Conservation (phyloP, 2,888 invertebrate genomes). For the Chrysodeixis includens region DNA sequence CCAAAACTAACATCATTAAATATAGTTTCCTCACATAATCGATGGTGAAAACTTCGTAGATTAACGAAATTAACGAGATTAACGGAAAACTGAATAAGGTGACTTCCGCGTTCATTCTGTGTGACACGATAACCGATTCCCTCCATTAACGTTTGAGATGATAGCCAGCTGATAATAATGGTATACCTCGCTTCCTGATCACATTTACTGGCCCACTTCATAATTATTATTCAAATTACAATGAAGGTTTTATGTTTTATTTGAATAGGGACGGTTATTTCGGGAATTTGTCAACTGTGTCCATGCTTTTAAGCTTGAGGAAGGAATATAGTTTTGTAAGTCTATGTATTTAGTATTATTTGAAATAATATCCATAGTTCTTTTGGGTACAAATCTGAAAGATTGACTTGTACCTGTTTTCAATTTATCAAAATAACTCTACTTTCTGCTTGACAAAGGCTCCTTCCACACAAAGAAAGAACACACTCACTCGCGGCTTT, state of each 20-base stretch:
- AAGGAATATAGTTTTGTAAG: too few species aligned
- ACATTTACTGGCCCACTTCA: not conserved
- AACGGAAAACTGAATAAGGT: not conserved
- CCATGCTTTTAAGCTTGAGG: too few species aligned
- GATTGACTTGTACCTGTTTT: too few species aligned
- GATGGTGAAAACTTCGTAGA: not conserved
- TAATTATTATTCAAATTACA: not conserved
- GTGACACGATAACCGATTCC: slow-evolving; percentile 25
- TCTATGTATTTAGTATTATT: too few species aligned
- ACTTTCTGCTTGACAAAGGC: too few species aligned
- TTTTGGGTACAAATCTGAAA: too few species aligned
- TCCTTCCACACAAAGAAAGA: not conserved
- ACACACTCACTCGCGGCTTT: not conserved
- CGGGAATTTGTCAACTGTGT: too few species aligned
- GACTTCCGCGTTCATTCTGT: not conserved
- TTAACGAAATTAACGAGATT: too few species aligned
- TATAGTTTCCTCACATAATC: not conserved
- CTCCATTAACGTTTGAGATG: slow-evolving; percentile 39
- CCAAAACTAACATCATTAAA: not conserved
- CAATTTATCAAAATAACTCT: too few species aligned
- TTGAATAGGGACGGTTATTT: not conserved
- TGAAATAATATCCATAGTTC: too few species aligned
- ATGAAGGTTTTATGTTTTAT: not conserved
- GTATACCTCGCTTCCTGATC: slow-evolving; percentile 11
- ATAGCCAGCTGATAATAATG: slow-evolving; percentile 25